These are phyloP conservation scores for Porites lobata DNA, from an alignment of 92 coral and sea anemone genomes.

Conservation along the genomic window DNA sequence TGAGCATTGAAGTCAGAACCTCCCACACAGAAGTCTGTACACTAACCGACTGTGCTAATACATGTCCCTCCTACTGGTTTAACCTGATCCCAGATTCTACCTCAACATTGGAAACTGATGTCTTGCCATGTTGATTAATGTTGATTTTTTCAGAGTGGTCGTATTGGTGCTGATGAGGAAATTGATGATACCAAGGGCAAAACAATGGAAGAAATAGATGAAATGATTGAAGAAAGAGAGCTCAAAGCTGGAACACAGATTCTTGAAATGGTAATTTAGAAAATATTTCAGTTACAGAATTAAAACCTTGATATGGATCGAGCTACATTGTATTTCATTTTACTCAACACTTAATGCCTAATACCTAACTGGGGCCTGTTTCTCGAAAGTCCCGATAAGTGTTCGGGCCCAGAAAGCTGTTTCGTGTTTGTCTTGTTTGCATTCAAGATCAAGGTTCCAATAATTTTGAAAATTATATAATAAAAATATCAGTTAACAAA, in stretches of 20 bases:
- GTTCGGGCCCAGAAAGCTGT: too few relatives aligned
- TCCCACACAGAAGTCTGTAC: too few relatives aligned
- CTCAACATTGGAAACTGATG: not conserved
- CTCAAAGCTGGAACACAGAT: constrained; percentile 95
- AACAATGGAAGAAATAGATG: constrained; percentile 89
- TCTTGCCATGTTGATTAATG: not conserved
- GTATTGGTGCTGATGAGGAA: constrained; percentile 98
- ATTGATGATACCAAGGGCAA: constrained; percentile 96
- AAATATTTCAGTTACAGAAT: not conserved
- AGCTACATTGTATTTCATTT: not conserved
- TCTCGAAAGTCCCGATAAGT: too few relatives aligned
- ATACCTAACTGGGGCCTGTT: too few relatives aligned
- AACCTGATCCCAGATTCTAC: not conserved
- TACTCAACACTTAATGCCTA: too few relatives aligned
- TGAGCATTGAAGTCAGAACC: too few relatives aligned
- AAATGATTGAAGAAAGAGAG: constrained; percentile 91
- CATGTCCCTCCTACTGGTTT: too few relatives aligned
- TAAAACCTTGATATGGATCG: not conserved
- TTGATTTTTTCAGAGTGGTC: constrained; percentile 83
- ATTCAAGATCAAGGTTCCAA: too few relatives aligned
- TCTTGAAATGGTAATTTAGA: constrained; percentile 87
- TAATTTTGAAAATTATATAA: too few relatives aligned
- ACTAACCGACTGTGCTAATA: too few relatives aligned
- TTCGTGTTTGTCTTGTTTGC: too few relatives aligned
- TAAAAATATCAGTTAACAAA: too few relatives aligned